Conservation (phyloP, 2,113 vertebrate genomes). For the Melospiza georgiana region DNA sequence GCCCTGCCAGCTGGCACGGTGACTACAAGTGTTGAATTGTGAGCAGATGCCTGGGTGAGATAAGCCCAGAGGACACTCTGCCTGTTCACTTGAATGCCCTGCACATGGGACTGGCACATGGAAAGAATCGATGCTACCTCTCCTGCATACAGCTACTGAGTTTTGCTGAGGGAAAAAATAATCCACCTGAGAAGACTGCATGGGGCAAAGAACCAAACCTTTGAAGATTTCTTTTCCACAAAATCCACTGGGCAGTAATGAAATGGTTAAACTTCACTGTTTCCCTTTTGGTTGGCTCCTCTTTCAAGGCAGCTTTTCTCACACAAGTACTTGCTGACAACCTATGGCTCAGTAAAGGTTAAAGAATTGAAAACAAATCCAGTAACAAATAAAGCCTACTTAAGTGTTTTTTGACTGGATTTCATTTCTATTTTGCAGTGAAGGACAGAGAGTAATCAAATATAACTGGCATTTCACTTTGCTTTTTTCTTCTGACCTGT, state of each 20-base stretch:
- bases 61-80: constrained; percentile 25
- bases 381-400: not conserved
- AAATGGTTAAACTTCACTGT: not conserved
- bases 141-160: not conserved
- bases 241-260: not conserved
- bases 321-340: not conserved
- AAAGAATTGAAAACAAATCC: not conserved
- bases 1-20: constrained; percentile 53
- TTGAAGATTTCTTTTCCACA: not conserved
- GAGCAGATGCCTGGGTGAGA: constrained; percentile 72
- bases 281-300: not conserved
- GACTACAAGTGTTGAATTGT: constrained; percentile 68
- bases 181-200: not conserved
- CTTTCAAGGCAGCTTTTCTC: not conserved
- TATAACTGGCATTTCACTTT: not conserved
- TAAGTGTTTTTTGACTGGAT: not conserved
- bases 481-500: not conserved
- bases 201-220: not conserved
- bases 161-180: not conserved
- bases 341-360: not conserved
- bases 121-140: not conserved
- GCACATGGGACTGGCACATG: not conserved
- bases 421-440: not conserved
- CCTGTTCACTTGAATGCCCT: not conserved
- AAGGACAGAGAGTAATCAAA: not conserved